phyloP scores from a whole-genome alignment of 1,140 invertebrate genomes.

The Archegozetes longisetosus region DNA sequence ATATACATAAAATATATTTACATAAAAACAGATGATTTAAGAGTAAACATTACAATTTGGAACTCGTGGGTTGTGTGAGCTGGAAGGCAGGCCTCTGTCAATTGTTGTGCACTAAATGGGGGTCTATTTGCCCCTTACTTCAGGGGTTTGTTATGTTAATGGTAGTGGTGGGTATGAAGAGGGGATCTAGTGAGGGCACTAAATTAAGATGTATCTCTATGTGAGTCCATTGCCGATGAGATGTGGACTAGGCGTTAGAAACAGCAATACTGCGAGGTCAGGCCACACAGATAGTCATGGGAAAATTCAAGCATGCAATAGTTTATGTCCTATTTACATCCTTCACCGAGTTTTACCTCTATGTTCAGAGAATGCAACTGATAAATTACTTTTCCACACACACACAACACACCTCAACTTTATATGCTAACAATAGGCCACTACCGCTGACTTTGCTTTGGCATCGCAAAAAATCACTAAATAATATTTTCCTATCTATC shows the following conservation, averaged over 20 bases:
- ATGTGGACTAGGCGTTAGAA: neutral
- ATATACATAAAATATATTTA: too few relatives aligned
- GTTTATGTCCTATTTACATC: neutral
- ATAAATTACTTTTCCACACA: neutral
- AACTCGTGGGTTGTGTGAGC: too few relatives aligned
- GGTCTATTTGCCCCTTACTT: neutral
- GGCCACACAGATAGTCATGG: neutral
- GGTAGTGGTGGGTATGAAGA: neutral
- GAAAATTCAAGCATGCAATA: neutral
- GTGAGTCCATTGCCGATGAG: neutral
- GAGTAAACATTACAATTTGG: too few relatives aligned
- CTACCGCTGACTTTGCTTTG: constrained; percentile 6
- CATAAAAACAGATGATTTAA: too few relatives aligned
- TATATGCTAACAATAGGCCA: neutral
- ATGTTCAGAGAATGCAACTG: too few relatives aligned
- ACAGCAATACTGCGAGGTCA: neutral
- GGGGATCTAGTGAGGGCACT: neutral
- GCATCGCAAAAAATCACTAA: constrained; percentile 1
- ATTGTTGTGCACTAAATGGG: neutral
- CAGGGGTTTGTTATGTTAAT: neutral
- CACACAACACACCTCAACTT: neutral
- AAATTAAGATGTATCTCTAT: neutral
- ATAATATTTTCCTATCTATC: neutral
- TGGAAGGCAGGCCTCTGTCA: neutral
- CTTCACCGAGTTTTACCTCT: neutral